A percentile compares a stretch with the other conserved stretches of the same genome.
Evolutionary conservation across 2,113 vertebrate genomes (phyloP).

Genomic region (Hylia prasina): DNA sequence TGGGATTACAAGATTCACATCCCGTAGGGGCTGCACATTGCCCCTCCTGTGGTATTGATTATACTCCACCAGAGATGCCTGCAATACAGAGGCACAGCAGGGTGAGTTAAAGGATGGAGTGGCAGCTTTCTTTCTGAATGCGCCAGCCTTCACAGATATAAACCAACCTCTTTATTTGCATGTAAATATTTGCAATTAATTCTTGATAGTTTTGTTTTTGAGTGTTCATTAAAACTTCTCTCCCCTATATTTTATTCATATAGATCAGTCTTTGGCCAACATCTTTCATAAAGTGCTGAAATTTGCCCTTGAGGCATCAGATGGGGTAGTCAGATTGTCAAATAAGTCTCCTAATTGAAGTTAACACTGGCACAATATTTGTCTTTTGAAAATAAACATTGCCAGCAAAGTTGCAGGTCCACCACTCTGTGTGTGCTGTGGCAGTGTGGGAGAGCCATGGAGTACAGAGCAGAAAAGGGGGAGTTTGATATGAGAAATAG

Average conservation of each 20-base stretch:
- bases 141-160: not conserved
- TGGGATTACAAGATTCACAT: not conserved
- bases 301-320: constrained; percentile 82
- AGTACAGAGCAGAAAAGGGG: not conserved
- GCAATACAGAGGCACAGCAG: not conserved
- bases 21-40: rapidly evolving
- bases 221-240: constrained; percentile 56
- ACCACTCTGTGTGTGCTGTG: not conserved
- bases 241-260: constrained; percentile 72
- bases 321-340: constrained; percentile 80
- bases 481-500: not conserved
- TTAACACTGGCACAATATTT: constrained; percentile 75
- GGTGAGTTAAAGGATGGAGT: not conserved
- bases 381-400: constrained; percentile 75
- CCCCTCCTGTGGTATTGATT: not conserved
- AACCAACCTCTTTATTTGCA: constrained; percentile 33
- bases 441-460: constrained; percentile 28
- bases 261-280: constrained; percentile 47
- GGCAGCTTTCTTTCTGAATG: not conserved
- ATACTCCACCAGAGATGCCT: not conserved
- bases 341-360: constrained; percentile 77
- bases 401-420: constrained; percentile 65
- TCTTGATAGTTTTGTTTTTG: constrained; percentile 39
- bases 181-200: constrained; percentile 45
- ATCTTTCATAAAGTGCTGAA: constrained; percentile 71